phyloP scores from a whole-genome alignment of 1,140 invertebrate species.

The Lerema accius region DNA sequence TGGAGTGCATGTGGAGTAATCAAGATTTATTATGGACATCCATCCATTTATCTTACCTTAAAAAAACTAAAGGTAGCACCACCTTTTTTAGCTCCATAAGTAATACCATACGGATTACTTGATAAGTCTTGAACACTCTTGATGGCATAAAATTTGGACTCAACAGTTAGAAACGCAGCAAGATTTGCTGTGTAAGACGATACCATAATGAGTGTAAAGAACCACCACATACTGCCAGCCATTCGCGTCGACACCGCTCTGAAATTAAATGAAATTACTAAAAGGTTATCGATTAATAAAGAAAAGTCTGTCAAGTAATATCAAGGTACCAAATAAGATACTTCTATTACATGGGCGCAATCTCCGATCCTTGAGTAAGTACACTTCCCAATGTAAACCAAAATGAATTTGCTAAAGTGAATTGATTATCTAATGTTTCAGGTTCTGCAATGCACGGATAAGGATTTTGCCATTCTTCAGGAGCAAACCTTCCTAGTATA shows the following conservation, averaged over 20 bases:
- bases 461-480: conserved; percentile 92
- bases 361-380: conserved; percentile 94
- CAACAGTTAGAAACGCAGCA: conserved; percentile 97
- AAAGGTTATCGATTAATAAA: conserved; percentile 17
- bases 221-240: conserved; percentile 95
- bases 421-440: conserved; percentile 92
- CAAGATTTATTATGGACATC: too few relatives aligned
- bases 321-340: conserved; percentile 4
- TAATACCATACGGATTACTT: conserved; percentile 86
- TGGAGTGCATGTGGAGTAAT: too few relatives aligned
- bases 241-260: conserved; percentile 91
- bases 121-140: conserved; percentile 93
- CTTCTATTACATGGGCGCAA: conserved; percentile 87
- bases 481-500: conserved; percentile 90
- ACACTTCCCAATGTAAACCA: conserved; percentile 93
- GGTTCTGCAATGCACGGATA: conserved; percentile 91
- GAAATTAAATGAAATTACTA: conserved; percentile 34
- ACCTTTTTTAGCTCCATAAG: conserved; percentile 92
- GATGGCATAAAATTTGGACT: conserved; percentile 92
- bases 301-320: conserved; percentile 1
- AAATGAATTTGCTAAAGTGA: conserved; percentile 91
- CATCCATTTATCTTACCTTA: conserved; percentile 83
- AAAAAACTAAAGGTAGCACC: conserved; percentile 95
- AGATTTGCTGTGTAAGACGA: conserved; percentile 98
- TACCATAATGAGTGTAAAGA: conserved; percentile 97